phyloP scores from a whole-genome alignment of 2,113 vertebrate genomes.

The Anthoscopus minutus region DNA sequence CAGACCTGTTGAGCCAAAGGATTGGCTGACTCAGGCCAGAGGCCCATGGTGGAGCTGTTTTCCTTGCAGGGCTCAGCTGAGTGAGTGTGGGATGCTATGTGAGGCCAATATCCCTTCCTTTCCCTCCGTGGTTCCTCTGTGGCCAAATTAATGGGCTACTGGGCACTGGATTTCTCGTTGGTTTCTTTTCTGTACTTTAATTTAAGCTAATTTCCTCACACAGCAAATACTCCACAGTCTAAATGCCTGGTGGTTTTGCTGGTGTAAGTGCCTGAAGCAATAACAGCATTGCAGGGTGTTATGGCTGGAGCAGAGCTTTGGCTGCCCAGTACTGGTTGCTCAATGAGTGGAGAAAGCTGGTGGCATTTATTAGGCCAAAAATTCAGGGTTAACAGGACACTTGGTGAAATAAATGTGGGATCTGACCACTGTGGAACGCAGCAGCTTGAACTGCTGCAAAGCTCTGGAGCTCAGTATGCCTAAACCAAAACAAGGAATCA shows the following conservation, averaged over 20 bases:
- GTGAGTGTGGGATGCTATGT: neutral
- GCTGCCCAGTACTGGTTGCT: neutral
- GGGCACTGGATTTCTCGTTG: neutral
- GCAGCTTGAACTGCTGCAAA: accelerated
- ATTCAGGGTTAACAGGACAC: neutral
- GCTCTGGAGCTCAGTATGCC: neutral
- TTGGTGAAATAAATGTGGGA: neutral
- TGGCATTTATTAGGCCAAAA: neutral
- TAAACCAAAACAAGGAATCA: neutral
- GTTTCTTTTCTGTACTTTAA: neutral
- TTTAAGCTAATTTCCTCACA: neutral
- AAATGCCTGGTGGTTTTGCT: neutral
- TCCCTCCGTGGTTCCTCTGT: neutral
- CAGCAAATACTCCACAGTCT: neutral
- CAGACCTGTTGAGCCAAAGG: neutral
- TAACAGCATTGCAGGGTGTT: accelerated
- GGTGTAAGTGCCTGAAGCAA: neutral
- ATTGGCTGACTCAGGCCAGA: neutral
- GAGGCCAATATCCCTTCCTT: neutral
- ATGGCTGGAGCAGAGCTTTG: neutral
- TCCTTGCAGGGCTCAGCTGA: neutral
- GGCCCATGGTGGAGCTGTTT: neutral
- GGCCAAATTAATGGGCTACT: neutral
- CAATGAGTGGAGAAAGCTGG: neutral
- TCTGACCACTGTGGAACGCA: accelerated